These are phyloP conservation scores for Athalia circularis DNA, from an alignment of 2,888 invertebrate genomes.

Conservation along the genomic window DNA sequence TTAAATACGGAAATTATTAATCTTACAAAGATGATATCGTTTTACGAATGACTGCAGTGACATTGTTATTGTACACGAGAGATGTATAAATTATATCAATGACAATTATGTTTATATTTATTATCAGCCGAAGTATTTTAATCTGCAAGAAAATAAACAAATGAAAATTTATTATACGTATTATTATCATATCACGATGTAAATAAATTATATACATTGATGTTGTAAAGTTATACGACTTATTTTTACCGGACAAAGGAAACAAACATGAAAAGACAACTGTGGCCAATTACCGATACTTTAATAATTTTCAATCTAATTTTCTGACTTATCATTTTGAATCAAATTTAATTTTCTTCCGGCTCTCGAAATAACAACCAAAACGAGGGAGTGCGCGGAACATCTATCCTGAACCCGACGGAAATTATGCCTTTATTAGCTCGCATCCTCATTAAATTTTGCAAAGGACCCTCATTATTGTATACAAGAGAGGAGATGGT, in stretches of 20 bases:
- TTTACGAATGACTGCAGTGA: slow-evolving; percentile 24
- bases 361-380: background rate
- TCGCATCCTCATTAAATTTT: slow-evolving; percentile 33
- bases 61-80: background rate
- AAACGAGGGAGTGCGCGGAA: background rate
- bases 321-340: too few species aligned
- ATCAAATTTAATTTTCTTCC: too few species aligned
- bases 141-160: background rate
- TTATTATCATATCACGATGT: slow-evolving; percentile 38
- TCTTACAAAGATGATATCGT: background rate
- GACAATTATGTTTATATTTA: slow-evolving; percentile 24
- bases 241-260: background rate
- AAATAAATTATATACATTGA: slow-evolving; percentile 45
- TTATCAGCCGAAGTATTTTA: background rate
- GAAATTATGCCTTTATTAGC: slow-evolving; percentile 19
- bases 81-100: too few species aligned
- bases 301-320: too few species aligned
- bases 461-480: background rate
- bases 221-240: slow-evolving; percentile 34
- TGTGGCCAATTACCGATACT: background rate
- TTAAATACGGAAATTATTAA: background rate
- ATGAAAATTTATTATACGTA: background rate
- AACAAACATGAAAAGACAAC: background rate
- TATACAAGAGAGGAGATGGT: background rate
- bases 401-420: slow-evolving; percentile 8